These are phyloP conservation scores for Ephialtes manifestator DNA, from an alignment of 2,888 invertebrate genomes.

Conservation along the genomic window DNA sequence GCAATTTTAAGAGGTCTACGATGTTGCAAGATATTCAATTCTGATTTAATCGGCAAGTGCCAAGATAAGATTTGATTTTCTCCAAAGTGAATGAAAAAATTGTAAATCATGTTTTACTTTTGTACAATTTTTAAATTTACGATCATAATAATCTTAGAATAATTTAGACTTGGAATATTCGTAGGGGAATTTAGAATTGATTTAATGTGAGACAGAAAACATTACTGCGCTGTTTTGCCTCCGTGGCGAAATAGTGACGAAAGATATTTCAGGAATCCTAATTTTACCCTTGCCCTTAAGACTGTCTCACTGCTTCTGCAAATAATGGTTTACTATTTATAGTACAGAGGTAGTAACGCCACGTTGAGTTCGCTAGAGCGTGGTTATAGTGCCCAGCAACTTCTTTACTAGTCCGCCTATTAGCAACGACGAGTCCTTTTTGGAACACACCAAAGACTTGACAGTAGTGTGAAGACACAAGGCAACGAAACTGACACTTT, in stretches of 20 bases:
- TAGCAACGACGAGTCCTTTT: conserved; percentile 17
- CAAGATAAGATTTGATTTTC: background rate
- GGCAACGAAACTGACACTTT: background rate
- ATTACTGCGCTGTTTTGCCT: background rate
- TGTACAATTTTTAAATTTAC: no score
- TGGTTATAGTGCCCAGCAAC: conserved; percentile 6
- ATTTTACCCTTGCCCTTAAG: conserved; percentile 38
- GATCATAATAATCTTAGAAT: no score
- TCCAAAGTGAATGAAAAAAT: background rate
- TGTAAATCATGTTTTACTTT: background rate
- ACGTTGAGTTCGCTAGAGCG: conserved; percentile 3
- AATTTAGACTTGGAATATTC: no score
- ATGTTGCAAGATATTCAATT: background rate
- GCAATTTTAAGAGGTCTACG: conserved; percentile 27
- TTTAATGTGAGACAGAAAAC: background rate
- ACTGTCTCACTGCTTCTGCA: conserved; percentile 30
- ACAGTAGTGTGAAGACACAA: background rate
- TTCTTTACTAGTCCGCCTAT: conserved; percentile 3
- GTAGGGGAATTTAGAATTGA: no score
- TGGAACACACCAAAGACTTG: conserved; percentile 13
- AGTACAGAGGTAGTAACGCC: conserved; percentile 35
- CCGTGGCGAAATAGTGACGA: background rate
- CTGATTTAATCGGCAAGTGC: background rate
- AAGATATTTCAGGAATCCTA: conserved; percentile 2
- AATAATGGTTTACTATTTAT: conserved; percentile 57